phyloP scores from a whole-genome alignment of 2,888 invertebrate genomes.

The Drosophila neotestacea region DNA sequence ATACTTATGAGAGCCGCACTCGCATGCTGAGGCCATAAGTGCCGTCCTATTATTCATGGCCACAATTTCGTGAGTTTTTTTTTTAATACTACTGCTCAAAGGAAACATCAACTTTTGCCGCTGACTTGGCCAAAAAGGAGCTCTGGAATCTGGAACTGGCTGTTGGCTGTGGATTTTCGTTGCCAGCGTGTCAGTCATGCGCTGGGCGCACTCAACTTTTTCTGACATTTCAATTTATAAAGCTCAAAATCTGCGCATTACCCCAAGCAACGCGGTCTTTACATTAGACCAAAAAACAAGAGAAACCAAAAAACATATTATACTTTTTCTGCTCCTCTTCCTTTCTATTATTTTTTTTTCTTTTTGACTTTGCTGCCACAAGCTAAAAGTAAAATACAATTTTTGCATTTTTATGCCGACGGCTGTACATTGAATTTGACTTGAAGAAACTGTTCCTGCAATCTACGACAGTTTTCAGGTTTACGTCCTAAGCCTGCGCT shows the following conservation, averaged over 20 bases:
- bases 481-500: neutral
- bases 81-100: conserved; percentile 15
- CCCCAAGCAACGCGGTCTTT: conserved; percentile 69
- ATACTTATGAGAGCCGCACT: conserved; percentile 43
- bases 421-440: conserved; percentile 71
- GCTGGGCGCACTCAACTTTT: conserved; percentile 70
- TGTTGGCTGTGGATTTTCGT: conserved; percentile 44
- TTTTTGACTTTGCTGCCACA: conserved; percentile 39
- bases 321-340: conserved; percentile 12
- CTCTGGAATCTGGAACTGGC: conserved; percentile 13
- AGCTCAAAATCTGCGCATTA: conserved; percentile 77
- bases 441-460: conserved; percentile 36
- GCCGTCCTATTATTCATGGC: conserved; percentile 45
- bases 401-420: conserved; percentile 66
- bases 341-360: conserved; percentile 20
- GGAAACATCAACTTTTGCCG: conserved; percentile 56
- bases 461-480: conserved; percentile 43
- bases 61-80: conserved; percentile 39
- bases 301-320: conserved; percentile 11
- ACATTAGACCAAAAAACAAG: conserved; percentile 64
- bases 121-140: conserved; percentile 45
- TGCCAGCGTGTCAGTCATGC: conserved; percentile 69
- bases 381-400: conserved; percentile 69
- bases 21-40: conserved; percentile 15
- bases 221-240: conserved; percentile 81